Evolutionary conservation across 2,113 vertebrate species (phyloP).

Genomic region (Aptenodytes patagonicus): DNA sequence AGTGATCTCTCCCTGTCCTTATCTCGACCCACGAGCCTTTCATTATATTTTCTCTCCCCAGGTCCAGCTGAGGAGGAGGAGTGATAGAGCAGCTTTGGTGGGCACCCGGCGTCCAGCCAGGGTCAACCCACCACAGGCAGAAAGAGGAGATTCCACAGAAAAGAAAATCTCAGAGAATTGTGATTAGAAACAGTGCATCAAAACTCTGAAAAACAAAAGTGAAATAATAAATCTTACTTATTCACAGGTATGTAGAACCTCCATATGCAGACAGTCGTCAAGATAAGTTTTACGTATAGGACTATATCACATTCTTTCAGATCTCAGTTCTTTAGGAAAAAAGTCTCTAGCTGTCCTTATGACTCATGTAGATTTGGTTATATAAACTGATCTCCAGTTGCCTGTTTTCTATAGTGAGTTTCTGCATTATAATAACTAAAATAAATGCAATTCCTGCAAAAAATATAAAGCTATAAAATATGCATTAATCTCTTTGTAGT

Average conservation of each 20-base stretch:
- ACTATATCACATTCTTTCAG: neutral
- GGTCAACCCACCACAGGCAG: neutral
- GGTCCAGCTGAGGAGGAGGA: neutral
- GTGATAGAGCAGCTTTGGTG: neutral
- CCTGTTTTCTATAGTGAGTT: neutral
- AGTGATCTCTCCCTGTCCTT: neutral
- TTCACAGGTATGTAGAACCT: neutral
- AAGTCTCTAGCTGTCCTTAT: neutral
- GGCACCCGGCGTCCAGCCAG: neutral
- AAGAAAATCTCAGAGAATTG: neutral
- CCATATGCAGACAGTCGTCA: neutral
- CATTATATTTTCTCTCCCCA: neutral
- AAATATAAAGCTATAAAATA: neutral
- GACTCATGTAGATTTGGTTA: neutral
- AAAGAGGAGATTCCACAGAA: neutral
- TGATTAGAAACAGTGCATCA: neutral
- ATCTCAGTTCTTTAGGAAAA: neutral
- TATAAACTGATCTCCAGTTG: neutral
- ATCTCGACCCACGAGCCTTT: neutral
- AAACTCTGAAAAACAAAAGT: neutral
- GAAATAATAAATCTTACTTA: neutral
- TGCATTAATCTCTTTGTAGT: neutral
- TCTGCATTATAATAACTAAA: neutral
- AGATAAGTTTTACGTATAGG: neutral
- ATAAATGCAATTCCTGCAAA: neutral